phyloP scores from a whole-genome alignment of 2,797 vertebrate genomes.

The Siniperca undulata region DNA sequence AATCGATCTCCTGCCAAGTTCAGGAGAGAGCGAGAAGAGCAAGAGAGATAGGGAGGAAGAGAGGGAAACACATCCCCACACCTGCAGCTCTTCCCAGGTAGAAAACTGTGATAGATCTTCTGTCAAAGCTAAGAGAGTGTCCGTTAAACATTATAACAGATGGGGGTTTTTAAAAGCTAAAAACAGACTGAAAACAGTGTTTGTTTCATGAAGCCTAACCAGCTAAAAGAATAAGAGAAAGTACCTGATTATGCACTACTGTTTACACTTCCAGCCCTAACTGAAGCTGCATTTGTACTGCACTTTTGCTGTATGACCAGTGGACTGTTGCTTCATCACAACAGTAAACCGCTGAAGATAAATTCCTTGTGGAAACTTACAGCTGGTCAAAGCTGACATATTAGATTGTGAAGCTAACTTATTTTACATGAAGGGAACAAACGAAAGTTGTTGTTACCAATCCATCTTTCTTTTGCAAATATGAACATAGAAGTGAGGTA shows the following conservation, averaged over 20 bases:
- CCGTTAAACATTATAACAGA: slow-evolving; percentile 69
- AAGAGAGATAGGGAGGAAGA: slow-evolving; percentile 45
- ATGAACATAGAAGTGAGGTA: neutral
- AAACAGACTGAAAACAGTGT: slow-evolving; percentile 32
- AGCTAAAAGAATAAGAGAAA: slow-evolving; percentile 52
- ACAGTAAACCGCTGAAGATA: slow-evolving; percentile 4
- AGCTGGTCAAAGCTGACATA: neutral
- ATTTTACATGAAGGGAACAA: neutral
- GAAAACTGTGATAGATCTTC: slow-evolving; percentile 77
- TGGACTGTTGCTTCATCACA: slow-evolving; percentile 16
- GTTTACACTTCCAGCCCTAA: slow-evolving; percentile 25
- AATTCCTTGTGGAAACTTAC: neutral
- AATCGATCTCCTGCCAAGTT: slow-evolving; percentile 82
- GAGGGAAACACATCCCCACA: slow-evolving; percentile 48
- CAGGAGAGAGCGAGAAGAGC: slow-evolving; percentile 55
- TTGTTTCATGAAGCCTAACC: slow-evolving; percentile 58
- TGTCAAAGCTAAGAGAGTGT: slow-evolving; percentile 69
- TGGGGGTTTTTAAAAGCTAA: slow-evolving; percentile 37
- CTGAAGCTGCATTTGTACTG: slow-evolving; percentile 18
- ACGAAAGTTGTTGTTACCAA: neutral
- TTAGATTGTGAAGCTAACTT: slow-evolving; percentile 4
- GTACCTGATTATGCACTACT: slow-evolving; percentile 42
- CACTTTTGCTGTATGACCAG: slow-evolving; percentile 11
- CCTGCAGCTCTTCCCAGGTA: slow-evolving; percentile 76
- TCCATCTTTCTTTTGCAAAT: neutral